These are phyloP conservation scores for Leptobrachium ailaonicum DNA, from an alignment of 2,113 vertebrate species.

Conservation along the genomic window DNA sequence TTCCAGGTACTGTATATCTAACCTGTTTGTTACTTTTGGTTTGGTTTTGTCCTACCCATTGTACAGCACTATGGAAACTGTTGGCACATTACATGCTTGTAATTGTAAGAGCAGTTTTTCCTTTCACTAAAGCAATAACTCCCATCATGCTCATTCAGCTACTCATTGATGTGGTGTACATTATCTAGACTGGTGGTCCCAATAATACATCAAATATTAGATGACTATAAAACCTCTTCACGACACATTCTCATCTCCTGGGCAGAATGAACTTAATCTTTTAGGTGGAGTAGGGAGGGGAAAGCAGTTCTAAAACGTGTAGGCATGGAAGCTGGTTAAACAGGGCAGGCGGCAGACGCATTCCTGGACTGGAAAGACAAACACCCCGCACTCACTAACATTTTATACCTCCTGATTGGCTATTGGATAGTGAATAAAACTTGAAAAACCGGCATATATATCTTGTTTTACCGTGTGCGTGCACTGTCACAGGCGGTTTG, in stretches of 20 bases:
- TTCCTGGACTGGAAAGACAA: conserved; percentile 28
- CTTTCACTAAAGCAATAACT: background rate
- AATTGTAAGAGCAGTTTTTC: too few species aligned
- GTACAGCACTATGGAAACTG: too few species aligned
- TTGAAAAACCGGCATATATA: background rate
- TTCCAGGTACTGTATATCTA: too few species aligned
- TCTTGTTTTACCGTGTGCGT: background rate
- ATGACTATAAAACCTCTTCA: conserved; percentile 15
- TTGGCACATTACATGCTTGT: too few species aligned
- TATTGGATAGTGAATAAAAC: background rate
- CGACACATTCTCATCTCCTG: background rate
- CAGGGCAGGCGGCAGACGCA: conserved; percentile 33
- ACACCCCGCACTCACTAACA: conserved; percentile 18
- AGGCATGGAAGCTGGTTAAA: conserved; percentile 6
- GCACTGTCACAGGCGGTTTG: background rate
- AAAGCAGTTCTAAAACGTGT: conserved; percentile 29
- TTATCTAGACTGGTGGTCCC: too few species aligned
- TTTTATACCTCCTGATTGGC: background rate
- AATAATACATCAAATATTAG: background rate
- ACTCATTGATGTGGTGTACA: too few species aligned
- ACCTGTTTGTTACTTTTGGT: too few species aligned
- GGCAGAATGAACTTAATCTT: background rate
- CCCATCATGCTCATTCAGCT: too few species aligned
- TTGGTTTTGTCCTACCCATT: too few species aligned
- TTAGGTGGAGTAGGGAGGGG: conserved; percentile 25